Conservation (phyloP, 2,888 invertebrate species). For the Sacculina carcini region DNA sequence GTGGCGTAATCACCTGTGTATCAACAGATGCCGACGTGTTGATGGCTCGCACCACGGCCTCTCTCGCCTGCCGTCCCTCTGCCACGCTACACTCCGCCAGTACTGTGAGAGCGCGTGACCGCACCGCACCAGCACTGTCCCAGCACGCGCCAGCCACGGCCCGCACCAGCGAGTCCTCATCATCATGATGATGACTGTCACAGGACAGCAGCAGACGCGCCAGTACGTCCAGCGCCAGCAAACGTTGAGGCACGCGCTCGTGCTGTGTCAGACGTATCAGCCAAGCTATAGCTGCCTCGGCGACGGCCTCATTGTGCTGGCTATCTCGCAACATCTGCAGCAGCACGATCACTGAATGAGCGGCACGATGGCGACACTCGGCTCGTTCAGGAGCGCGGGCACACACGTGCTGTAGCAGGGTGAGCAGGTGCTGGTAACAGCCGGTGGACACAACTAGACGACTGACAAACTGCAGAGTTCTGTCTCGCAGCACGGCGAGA, state of each 20-base stretch:
- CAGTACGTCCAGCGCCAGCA: conserved; percentile 27
- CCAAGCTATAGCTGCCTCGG: conserved; percentile 23
- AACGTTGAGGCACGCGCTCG: conserved; percentile 22
- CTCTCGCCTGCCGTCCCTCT: conserved; percentile 12
- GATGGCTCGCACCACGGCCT: conserved; percentile 14
- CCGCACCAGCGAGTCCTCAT: conserved; percentile 20
- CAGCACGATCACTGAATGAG: conserved; percentile 20
- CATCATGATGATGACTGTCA: background rate
- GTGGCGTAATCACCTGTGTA: background rate
- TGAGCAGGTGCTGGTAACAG: conserved; percentile 17
- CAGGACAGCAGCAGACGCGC: conserved; percentile 19
- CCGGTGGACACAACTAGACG: conserved; percentile 15
- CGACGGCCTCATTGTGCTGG: too few relatives aligned
- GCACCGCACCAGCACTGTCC: conserved; percentile 31
- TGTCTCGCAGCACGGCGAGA: conserved; percentile 13
- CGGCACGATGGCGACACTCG: conserved; percentile 21
- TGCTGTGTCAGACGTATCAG: conserved; percentile 20
- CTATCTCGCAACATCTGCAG: conserved; percentile 18
- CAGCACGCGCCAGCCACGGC: conserved; percentile 27
- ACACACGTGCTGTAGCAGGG: conserved; percentile 23
- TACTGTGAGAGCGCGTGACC: conserved; percentile 32
- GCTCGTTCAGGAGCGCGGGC: conserved; percentile 22
- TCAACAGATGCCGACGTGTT: background rate
- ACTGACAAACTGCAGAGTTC: conserved; percentile 13
- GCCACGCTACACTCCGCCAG: conserved; percentile 26